phyloP scores from a whole-genome alignment of 2,888 invertebrate genomes.

The Leucoma salicis region DNA sequence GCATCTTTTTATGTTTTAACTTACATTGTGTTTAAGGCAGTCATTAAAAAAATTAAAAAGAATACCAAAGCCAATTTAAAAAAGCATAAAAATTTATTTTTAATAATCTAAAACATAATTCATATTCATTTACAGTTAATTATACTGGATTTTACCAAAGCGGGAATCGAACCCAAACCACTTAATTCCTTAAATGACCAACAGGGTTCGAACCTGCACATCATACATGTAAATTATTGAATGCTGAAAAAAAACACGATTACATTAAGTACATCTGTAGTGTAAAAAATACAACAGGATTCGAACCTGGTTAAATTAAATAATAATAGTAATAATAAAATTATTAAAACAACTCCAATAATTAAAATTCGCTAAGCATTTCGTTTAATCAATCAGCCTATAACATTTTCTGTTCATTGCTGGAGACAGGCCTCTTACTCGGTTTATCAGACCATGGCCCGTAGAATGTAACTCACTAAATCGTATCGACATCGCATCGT shows the following conservation, averaged over 20 bases:
- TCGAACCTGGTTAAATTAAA: conserved; percentile 23
- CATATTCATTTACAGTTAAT: neutral
- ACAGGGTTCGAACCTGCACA: conserved; percentile 7
- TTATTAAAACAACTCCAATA: neutral
- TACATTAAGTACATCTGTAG: neutral
- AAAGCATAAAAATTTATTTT: too few species aligned
- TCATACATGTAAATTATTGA: neutral
- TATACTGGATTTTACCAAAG: neutral
- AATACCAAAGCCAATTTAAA: too few species aligned
- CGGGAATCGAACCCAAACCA: conserved; percentile 8
- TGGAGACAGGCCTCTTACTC: too few species aligned
- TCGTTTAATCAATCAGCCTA: too few species aligned
- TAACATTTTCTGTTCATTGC: too few species aligned
- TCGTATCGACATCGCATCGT: too few species aligned
- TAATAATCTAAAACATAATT: too few species aligned
- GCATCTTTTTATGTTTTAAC: too few species aligned
- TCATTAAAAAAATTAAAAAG: too few species aligned
- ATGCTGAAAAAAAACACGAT: conserved; percentile 5
- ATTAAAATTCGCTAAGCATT: neutral
- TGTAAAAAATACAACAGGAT: conserved; percentile 11
- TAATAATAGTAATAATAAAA: neutral
- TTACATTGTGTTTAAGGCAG: too few species aligned
- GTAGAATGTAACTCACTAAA: too few species aligned
- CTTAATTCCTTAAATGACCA: neutral
- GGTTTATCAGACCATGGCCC: too few species aligned